These are phyloP conservation scores for Myotis yumanensis DNA, from an alignment of 2,113 vertebrate genomes.

Conservation along the genomic window DNA sequence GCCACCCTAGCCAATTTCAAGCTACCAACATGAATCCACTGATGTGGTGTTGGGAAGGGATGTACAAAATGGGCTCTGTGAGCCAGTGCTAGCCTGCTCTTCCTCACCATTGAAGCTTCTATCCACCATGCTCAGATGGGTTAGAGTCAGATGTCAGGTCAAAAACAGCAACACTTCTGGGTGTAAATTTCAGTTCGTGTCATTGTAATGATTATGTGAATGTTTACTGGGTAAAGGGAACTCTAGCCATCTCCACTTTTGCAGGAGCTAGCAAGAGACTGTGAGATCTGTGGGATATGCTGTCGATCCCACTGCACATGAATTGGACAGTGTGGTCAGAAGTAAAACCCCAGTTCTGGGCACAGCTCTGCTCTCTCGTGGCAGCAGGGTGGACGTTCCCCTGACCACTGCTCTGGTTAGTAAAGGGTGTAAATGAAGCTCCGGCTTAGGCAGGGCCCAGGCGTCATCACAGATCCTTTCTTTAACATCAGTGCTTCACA, in stretches of 20 bases:
- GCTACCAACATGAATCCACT: neutral
- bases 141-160: conserved; percentile 8
- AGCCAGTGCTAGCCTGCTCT: neutral
- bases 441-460: conserved; percentile 45
- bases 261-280: neutral
- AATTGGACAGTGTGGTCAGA: conserved; percentile 69
- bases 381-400: conserved; percentile 77
- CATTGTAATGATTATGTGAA: neutral
- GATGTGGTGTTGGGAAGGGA: neutral
- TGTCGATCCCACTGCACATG: conserved; percentile 41
- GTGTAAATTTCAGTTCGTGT: neutral
- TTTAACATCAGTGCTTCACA: conserved; percentile 62
- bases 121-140: neutral
- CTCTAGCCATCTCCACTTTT: neutral
- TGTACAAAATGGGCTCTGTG: neutral
- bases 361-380: conserved; percentile 70
- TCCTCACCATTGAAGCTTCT: neutral
- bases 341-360: conserved; percentile 75
- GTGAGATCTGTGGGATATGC: conserved; percentile 53
- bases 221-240: neutral
- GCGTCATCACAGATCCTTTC: conserved; percentile 48
- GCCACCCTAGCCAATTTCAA: neutral
- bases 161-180: neutral
- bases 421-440: conserved; percentile 79
- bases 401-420: conserved; percentile 81